Percentiles rank a stretch among this genome's conserved stretches.
Evolutionary conservation across 2,113 vertebrate species (phyloP).

Genomic region (Elachura formosa): DNA sequence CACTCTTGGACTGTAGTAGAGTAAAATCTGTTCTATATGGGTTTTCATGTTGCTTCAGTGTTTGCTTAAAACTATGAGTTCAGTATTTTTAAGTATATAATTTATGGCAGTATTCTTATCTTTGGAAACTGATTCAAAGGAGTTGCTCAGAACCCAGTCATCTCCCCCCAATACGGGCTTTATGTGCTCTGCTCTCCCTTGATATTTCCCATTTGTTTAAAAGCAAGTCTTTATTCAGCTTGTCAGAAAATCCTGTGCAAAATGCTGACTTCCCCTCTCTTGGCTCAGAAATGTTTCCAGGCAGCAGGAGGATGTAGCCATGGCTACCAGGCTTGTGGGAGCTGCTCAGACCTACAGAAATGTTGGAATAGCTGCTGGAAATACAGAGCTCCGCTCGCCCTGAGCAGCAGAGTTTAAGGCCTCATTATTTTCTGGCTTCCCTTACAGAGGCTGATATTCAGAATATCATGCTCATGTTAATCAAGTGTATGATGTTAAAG

Average conservation of each 20-base stretch:
- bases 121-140: background rate
- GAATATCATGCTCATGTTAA: background rate
- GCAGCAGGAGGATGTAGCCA: slow-evolving; percentile 29
- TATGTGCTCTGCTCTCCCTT: background rate
- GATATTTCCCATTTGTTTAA: background rate
- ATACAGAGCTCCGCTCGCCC: background rate
- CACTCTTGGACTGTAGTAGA: background rate
- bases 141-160: background rate
- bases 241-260: background rate
- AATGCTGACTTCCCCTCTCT: background rate
- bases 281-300: background rate
- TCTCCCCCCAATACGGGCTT: background rate
- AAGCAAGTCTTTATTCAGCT: background rate
- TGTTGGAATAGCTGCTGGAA: background rate
- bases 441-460: background rate
- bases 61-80: background rate
- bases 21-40: background rate
- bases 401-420: background rate
- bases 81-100: background rate
- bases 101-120: background rate
- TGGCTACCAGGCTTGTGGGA: slow-evolving; percentile 29
- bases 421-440: background rate
- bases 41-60: background rate
- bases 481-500: background rate
- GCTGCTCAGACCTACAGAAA: background rate